Conservation (phyloP, 2,888 invertebrate species). For the Tachystola acroxantha region DNA sequence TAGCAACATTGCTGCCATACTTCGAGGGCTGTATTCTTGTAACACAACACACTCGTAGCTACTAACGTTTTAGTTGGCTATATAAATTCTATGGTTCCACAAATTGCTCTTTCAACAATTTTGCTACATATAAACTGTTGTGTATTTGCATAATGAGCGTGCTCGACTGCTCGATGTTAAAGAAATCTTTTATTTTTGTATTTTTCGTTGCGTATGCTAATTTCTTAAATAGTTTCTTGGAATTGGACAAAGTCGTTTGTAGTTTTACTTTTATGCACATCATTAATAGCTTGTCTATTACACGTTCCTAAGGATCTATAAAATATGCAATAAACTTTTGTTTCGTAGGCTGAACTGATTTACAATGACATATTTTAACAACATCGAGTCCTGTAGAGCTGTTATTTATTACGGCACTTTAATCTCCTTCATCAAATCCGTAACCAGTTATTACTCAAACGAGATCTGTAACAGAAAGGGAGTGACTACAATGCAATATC, state of each 20-base stretch:
- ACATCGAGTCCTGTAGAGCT: constrained; percentile 10
- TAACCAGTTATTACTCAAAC: constrained; percentile 34
- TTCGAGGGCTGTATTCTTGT: constrained; percentile 26
- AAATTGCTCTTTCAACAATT: constrained; percentile 26
- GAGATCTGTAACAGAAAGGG: constrained; percentile 28
- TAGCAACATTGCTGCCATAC: constrained; percentile 51
- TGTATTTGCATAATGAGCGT: constrained; percentile 37
- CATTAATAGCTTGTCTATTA: constrained; percentile 31
- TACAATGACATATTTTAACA: constrained; percentile 29
- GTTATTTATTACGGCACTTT: constrained; percentile 30
- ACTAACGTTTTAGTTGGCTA: constrained; percentile 2
- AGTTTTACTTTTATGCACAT: constrained; percentile 15
- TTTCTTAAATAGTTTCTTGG: constrained; percentile 3
- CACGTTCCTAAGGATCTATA: constrained; percentile 20
- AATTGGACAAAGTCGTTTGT: constrained; percentile 6
- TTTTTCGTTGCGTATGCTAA: constrained; percentile 10
- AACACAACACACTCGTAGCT: constrained; percentile 2
- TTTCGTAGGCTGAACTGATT: constrained; percentile 27
- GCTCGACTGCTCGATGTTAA: constrained; percentile 24
- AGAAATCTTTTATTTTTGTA: constrained; percentile 5
- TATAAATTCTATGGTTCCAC: constrained; percentile 9
- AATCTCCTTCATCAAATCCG: constrained; percentile 36
- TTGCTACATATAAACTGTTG: constrained; percentile 27
- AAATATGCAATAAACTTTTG: constrained; percentile 35
- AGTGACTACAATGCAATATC: constrained; percentile 49